Conservation (phyloP, 2,797 vertebrate species). For the Chelidonichthys spinosus region DNA sequence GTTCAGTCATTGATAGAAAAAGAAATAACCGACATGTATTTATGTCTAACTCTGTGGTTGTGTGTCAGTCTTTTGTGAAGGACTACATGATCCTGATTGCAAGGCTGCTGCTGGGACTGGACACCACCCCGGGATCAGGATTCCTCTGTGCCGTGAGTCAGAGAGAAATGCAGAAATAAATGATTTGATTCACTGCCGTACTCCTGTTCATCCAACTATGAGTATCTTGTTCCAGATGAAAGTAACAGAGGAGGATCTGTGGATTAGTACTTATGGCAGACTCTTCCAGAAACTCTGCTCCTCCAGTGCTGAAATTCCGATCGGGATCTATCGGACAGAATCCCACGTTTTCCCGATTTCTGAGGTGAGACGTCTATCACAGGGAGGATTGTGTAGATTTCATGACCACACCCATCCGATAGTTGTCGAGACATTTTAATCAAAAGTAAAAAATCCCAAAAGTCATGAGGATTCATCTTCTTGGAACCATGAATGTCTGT, state of each 20-base stretch:
- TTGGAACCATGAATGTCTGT: background rate
- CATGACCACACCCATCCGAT: background rate
- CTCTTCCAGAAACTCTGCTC: slow-evolving; percentile 90
- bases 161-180: background rate
- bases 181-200: accelerated
- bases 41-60: slow-evolving; percentile 28
- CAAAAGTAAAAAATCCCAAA: background rate
- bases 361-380: slow-evolving; percentile 73
- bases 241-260: slow-evolving; percentile 86
- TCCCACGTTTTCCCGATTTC: slow-evolving; percentile 80
- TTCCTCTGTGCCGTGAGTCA: slow-evolving; percentile 88
- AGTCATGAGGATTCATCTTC: background rate
- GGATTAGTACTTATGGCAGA: slow-evolving; percentile 87
- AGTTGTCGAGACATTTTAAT: background rate
- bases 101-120: slow-evolving; percentile 85
- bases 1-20: slow-evolving; percentile 41
- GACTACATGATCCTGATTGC: slow-evolving; percentile 91
- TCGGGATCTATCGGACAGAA: slow-evolving; percentile 88
- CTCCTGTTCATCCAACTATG: background rate
- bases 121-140: slow-evolving; percentile 88
- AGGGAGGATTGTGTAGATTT: background rate
- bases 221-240: slow-evolving; percentile 78
- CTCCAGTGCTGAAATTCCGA: slow-evolving; percentile 87
- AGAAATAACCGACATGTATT: background rate
- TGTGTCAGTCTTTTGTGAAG: slow-evolving; percentile 87